A percentile compares a stretch with the other conserved stretches of the same genome.
Conservation (phyloP, 2,888 invertebrate genomes). For the Rotaria sp. region DNA sequence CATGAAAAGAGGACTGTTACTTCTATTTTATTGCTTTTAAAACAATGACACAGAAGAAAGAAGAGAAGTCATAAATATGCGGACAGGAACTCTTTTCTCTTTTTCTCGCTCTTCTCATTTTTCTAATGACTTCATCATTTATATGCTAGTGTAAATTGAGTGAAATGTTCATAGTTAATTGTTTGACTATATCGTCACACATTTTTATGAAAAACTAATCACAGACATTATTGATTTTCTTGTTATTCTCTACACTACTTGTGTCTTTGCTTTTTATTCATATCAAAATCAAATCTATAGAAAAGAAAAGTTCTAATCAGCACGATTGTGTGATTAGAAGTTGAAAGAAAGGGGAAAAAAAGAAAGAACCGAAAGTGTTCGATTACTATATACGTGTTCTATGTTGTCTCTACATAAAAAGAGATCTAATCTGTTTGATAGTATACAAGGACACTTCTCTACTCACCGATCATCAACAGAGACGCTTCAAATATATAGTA, state of each 20-base stretch:
- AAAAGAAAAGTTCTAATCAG: background rate
- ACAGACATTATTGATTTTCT: no score
- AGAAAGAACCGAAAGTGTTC: background rate
- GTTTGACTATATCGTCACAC: background rate
- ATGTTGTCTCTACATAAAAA: background rate
- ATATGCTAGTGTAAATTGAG: background rate
- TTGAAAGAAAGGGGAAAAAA: background rate
- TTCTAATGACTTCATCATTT: background rate
- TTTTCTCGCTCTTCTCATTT: background rate
- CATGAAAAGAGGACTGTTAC: background rate
- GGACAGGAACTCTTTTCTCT: background rate
- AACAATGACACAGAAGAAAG: background rate
- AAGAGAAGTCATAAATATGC: background rate
- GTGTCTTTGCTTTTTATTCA: background rate
- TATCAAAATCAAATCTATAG: background rate
- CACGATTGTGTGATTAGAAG: background rate
- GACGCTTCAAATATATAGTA: no score
- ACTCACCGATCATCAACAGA: background rate
- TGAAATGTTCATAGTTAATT: background rate
- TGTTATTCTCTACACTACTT: no score
- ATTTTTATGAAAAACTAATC: no score
- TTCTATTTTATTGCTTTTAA: slow-evolving; percentile 2
- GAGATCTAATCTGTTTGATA: background rate
- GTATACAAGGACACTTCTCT: background rate
- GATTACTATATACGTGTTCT: background rate